Evolutionary conservation across 1,140 invertebrate genomes (phyloP).

Genomic region (Alviniconcha marisindica): DNA sequence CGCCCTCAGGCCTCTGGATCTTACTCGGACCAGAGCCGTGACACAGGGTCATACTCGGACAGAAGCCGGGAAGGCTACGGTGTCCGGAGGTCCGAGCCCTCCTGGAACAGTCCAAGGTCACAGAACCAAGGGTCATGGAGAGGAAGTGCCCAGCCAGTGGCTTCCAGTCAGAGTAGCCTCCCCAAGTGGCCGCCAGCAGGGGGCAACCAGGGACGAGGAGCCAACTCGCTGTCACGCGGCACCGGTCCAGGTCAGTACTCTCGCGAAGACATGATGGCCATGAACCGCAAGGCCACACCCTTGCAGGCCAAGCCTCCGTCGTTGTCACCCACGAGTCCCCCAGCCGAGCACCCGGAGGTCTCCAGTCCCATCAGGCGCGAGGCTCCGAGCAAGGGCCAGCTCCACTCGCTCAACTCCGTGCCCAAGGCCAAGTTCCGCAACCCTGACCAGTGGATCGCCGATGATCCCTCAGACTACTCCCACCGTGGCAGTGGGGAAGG

Average conservation of each 20-base stretch:
- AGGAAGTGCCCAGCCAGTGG: background rate
- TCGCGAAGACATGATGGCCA: conserved; percentile 68
- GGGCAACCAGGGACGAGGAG: background rate
- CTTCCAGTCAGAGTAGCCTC: background rate
- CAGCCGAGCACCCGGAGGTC: conserved; percentile 23
- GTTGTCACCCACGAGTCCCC: background rate
- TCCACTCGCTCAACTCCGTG: conserved; percentile 66
- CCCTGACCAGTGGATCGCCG: conserved; percentile 55
- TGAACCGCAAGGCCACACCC: conserved; percentile 68
- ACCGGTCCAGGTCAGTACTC: conserved; percentile 38
- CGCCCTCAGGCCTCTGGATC: background rate
- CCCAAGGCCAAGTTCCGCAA: conserved; percentile 60
- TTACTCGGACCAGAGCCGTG: background rate
- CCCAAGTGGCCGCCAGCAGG: conserved; percentile 1
- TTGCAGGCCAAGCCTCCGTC: conserved; percentile 47
- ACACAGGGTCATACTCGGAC: background rate
- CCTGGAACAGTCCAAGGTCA: background rate
- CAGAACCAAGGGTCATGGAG: background rate
- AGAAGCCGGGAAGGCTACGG: background rate
- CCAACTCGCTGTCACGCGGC: background rate
- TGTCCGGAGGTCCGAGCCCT: background rate
- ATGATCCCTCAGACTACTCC: background rate
- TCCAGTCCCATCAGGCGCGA: conserved; percentile 43
- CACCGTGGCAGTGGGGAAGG: background rate
- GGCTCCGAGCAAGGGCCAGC: conserved; percentile 54